These are phyloP conservation scores for Gymnorhina tibicen DNA, from an alignment of 2,113 vertebrate genomes.

Conservation along the genomic window DNA sequence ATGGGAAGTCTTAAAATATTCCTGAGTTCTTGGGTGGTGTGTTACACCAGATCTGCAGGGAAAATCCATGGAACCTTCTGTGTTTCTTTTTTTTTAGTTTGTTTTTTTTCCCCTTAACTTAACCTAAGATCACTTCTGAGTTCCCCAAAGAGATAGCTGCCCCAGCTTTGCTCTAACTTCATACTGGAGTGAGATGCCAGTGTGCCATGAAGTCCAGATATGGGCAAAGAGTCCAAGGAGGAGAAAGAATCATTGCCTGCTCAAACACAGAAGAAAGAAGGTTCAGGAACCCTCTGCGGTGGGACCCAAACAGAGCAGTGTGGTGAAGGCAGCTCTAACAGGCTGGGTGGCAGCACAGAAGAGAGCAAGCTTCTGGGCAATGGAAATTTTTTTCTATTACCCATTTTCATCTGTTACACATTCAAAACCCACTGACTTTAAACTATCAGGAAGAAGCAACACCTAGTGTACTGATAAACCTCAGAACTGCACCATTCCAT, in stretches of 20 bases:
- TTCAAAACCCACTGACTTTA: not conserved
- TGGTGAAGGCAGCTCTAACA: not conserved
- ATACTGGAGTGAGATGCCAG: not conserved
- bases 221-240: not conserved
- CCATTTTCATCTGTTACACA: not conserved
- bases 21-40: not conserved
- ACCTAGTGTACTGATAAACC: not conserved
- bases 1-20: not conserved
- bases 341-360: rapidly evolving
- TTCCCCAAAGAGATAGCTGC: not conserved
- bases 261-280: not conserved
- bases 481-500: not conserved
- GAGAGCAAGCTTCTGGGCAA: rapidly evolving
- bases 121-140: not conserved
- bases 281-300: not conserved
- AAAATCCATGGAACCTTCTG: not conserved
- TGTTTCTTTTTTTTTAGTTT: not conserved
- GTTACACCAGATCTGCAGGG: not conserved
- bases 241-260: not conserved
- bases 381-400: not conserved
- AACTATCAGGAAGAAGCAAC: not conserved
- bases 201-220: not conserved
- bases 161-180: not conserved
- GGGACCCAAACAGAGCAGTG: not conserved
- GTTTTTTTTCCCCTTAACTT: not conserved